Evolutionary conservation across 2,888 invertebrate genomes (phyloP), one percentile per base, ranked within the genome.

Genomic region (Drosophila bunnanda): DNA sequence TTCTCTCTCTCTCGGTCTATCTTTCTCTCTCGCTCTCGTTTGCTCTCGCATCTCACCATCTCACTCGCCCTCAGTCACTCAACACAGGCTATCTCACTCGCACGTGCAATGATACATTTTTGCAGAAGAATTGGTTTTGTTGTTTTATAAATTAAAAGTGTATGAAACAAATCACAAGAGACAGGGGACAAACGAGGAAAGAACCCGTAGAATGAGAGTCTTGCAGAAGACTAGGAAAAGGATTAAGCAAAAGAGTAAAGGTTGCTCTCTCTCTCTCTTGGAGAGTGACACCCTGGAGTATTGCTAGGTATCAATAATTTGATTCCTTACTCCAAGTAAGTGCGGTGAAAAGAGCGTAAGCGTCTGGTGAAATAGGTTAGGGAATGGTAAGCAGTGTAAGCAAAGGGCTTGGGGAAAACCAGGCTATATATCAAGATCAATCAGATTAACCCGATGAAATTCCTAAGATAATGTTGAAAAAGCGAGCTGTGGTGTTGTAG

Each of bases 1-100:
- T 85, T 81, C 77, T 80, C 44, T 65, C 66, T 62, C 52, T 75
- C 70, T 60, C 67, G 55, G 48, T 58, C 54, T 64, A 59, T 71
- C 32, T 62, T 52, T 28, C 56, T 43, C 57, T 53, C 48, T 25
- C 15, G 53, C 43, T 48, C 55, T 50, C 66, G 57, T 67, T 68
- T 44, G 58, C 44, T 39, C 44, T 65, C 64, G 55, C 61, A n/a
- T 66, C 48, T 22, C 43, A 13, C 25, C 44, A 46, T 67, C 57
- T 61, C 56, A 52, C 43, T 64, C 65, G 56, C 38, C 61, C 69
- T 50, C 78, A 78, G 74, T 81, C 68, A 64, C 62, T 71, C 73
- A 34, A 52, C 72, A 71, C 64, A 60, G 36, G n/a, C 22, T 59
- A 39, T 60, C 17, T 53, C 43, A 46, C 60, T 55, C 58, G 66